A percentile compares a stretch with the other conserved stretches of the same genome.
phyloP scores from a whole-genome alignment of 2,888 invertebrate species.

The Suillia variegata region DNA sequence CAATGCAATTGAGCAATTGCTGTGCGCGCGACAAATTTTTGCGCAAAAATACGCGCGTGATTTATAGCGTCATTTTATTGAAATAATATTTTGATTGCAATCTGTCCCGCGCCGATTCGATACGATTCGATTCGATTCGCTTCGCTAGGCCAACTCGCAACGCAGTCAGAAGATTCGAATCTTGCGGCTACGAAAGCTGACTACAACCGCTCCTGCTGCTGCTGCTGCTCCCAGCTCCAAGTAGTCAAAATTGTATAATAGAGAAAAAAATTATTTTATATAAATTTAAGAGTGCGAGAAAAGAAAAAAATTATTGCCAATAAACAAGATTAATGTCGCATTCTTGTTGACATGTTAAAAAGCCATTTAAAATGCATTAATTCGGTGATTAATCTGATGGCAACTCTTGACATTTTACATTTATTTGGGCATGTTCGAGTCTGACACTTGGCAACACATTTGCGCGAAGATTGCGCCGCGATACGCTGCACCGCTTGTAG shows the following conservation, averaged over 20 bases:
- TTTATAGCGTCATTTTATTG: conserved; percentile 28
- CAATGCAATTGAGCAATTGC: conserved; percentile 31
- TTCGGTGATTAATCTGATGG: conserved; percentile 33
- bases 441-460: not conserved
- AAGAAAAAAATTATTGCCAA: not conserved
- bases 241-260: too few relatives aligned
- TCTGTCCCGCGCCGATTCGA: not conserved
- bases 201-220: too few relatives aligned
- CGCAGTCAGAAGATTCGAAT: not conserved
- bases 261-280: not conserved
- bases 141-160: not conserved
- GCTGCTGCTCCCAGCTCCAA: too few relatives aligned
- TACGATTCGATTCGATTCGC: not conserved
- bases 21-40: conserved; percentile 3
- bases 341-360: conserved; percentile 43
- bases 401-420: conserved; percentile 2
- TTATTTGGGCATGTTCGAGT: not conserved
- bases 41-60: conserved; percentile 23
- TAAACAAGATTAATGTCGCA: conserved; percentile 39
- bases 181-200: not conserved
- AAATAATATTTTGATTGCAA: conserved; percentile 20
- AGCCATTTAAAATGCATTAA: conserved; percentile 40
- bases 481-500: too few relatives aligned
- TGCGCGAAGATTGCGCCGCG: not conserved
- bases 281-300: not conserved